Evolutionary conservation across 2,797 vertebrate genomes (phyloP), one percentile per base, ranked within the genome.

Genomic region (Salmo trutta): DNA sequence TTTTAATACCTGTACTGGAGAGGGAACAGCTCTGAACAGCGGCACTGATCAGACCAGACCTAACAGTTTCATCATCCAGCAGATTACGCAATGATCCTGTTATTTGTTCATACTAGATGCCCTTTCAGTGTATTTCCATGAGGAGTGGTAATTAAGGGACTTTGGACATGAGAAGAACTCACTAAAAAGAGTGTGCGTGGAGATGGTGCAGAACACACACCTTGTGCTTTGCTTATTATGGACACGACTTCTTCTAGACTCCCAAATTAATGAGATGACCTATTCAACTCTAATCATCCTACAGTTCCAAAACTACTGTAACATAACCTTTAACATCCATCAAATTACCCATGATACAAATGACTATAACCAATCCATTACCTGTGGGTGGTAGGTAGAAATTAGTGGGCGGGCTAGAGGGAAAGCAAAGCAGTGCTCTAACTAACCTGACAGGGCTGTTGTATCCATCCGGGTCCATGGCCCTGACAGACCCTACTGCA

Each of bases 371-470:
- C 56, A 62, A 24, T n/a, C n/a, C 16, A n/a, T 62, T n/a, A 62
- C 56, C 56, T 62, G n/a, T 62, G 56, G 56, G 56, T n/a, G n/a
- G 19, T 62, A n/a, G n/a, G 56, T 10, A 21, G 2, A 62, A 71
- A 52, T 8, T 21, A 53, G 70, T 14, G 4, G 68, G 36, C 19
- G 16, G 68, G 33, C 33, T 47, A 14, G 2, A 47, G 41, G 3
- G 41, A 47, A n/a, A 4, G 21, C 6, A 21, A 15, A 33, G 14
- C 24, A 7, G 16, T 1, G 5, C 4, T 81, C 54, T 1, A 96
- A 99, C 98, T 94, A 96, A 99, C 98, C 94, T 97, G 91, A 99
- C 92, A 0, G 95, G 91, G 76, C 94, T 97, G 88, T 89, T 95
- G 56, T 91, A 88, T 47, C 89, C 92, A 27, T 99, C 98, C 0